Evolutionary conservation across 2,113 vertebrate species (phyloP), one percentile per base, ranked within the genome.

Genomic region (Cynoglossus semilaevis): DNA sequence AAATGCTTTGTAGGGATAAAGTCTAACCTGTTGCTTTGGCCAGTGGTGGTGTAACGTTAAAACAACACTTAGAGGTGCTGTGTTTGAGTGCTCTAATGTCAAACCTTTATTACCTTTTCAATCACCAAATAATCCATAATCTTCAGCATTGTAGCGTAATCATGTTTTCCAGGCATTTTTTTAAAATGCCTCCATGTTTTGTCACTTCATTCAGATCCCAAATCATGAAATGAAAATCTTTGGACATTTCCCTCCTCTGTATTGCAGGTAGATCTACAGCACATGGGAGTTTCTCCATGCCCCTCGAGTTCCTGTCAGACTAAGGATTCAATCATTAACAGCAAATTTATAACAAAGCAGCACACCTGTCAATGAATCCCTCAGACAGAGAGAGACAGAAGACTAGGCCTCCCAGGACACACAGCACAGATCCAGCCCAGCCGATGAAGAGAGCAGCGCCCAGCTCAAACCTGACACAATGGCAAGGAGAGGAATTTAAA

Each of bases 381-480:
- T 88, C 83, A 12, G 88, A 74, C 53, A 91, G 44, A 16, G 90
- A 91, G 45, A 91, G 79, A 37, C 89, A 92, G 68, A 92, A 90
- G 38, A 90, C 19, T 1, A 88, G 71, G 9, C 92, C 92, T 18
- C 91, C 92, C 9, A 91, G 71, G 49, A 91, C 80, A 19, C 85
- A 90, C 16, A 93, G 84, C 45, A 90, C 81, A 5, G 92, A 92
- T 44, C 91, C 92, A 14, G 85, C 79, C 92, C 92, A 93, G 76
- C 92, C 91, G 1, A 93, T 90, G 62, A 93, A 92, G 14, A 93
- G 82, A 1, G 92, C 91, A 0, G 88, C 89, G 29, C 92, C 92
- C 16, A 93, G 85, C 58, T 93, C 92, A 70, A 92, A 92, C 75
- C 92, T 92, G 55, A 11, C n/a, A 13, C 9, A 18, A 18, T 13